Conservation (phyloP, 2,113 vertebrate genomes). For the Paramisgurnus dabryanus region DNA sequence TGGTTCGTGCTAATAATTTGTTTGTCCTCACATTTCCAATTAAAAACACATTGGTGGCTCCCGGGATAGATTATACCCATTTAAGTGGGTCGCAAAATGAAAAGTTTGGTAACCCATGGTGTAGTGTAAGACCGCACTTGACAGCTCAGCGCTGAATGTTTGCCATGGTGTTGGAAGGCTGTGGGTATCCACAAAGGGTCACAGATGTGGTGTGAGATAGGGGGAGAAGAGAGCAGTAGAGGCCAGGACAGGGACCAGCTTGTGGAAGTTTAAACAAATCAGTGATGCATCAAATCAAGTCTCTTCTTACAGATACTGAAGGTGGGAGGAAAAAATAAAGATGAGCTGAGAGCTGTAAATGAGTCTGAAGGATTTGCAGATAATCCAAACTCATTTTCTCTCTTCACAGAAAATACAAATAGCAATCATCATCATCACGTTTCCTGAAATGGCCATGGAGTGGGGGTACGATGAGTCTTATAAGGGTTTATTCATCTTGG, state of each 20-base stretch:
- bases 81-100: too few relatives aligned
- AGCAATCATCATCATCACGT: slow-evolving; percentile 34
- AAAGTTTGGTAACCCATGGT: too few relatives aligned
- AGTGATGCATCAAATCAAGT: not conserved
- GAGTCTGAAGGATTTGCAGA: slow-evolving; percentile 27
- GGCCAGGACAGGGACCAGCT: not conserved
- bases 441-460: slow-evolving; percentile 2
- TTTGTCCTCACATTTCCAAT: too few relatives aligned
- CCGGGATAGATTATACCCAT: too few relatives aligned
- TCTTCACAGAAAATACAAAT: slow-evolving; percentile 33
- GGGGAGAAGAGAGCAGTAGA: not conserved
- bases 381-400: slow-evolving; percentile 41
- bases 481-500: not conserved
- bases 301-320: not conserved
- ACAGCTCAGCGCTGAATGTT: not conserved
- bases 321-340: slow-evolving; percentile 11
- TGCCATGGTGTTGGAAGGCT: not conserved
- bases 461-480: not conserved
- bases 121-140: not conserved
- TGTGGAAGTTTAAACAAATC: not conserved
- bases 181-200: not conserved
- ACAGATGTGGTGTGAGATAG: slow-evolving; percentile 15
- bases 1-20: too few relatives aligned
- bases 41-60: too few relatives aligned
- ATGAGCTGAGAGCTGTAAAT: slow-evolving; percentile 33